Base-by-base conservation (phyloP, 2,888 invertebrate species). In the Phasia obesa region DNA sequence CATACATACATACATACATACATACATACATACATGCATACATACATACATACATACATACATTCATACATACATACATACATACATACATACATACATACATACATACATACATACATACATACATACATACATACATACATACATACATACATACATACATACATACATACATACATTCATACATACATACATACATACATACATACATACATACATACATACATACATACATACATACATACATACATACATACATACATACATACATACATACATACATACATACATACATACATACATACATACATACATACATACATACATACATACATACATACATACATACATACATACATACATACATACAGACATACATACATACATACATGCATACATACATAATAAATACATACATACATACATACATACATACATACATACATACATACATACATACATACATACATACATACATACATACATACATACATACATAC, bases 1-100 rank as follows among this genome's bases (percentile, higher is more conserved):
- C 44, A 44, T 44, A 44, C 44, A 44, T 44, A 44, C 44, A 44
- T 44, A 44, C 44, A 44, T 44, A 44, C 44, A 44, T 44, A 44
- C 44, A 44, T 44, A 31, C 31, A 31, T 31, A 31, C 31, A 31
- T 31, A 31, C 31, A 31, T 31, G 7, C 31, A 31, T 31, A 31
- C 4, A 31, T 31, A 31, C 31, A 31, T 31, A 31, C 31, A 31
- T 31, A 31, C 31, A 31, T 31, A 44, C 44, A 44, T 44, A 44
- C 44, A 44, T 44, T 9, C 44, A 44, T 44, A 44, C 44, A 44
- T 44, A 44, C 44, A 44, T 44, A 44, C 44, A 44, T 44, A 44
- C 44, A 44, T 44, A 44, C 44, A 44, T 44, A 44, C 44, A 44
- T 44, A 44, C 44, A 44, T 44, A 44, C 44, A 44, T 44, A 44